Evolutionary conservation across 2,113 vertebrate species (phyloP), one percentile per base, ranked within the genome.

Genomic region (Cricetomys ansorgei): DNA sequence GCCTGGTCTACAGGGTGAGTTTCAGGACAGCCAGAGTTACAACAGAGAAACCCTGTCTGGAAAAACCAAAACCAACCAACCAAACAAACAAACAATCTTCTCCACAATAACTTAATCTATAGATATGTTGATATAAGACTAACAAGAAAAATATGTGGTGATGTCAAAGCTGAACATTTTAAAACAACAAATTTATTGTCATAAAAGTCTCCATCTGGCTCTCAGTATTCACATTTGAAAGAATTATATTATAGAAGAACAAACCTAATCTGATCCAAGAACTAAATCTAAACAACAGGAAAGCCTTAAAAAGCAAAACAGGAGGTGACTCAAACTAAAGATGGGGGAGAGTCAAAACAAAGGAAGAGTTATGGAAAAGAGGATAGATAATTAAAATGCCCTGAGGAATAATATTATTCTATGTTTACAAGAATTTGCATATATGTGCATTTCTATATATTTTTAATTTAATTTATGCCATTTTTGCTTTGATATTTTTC

Each of bases 251-350:
- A 94, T 69, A 90, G 94, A 53, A 40, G 13, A 90, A 62, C 1
- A 94, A 62, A 65, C 48, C n/a, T 64, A 79, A 1, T 88, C 57
- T 88, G 15, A 2, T 89, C 50, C 31, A n/a, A 37, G 34, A 87
- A 93, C 77, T 72, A 92, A 90, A 92, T 72, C 7, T 85, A 73
- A 83, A 40, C 11, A 88, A 92, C 92, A 96, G 37, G 2, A 83
- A 83, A 91, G 12, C 0, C 23, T 64, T 77, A 48, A 81, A 86
- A 86, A 67, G 15, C 34, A 34, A 85, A 85, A 15, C 3, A 31
- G 16, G 5, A 31, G 43, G 13, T 83, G n/a, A 83, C 15, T 17
- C 43, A 59, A 81, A 7, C 37, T 57, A 43, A 83, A 83, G n/a
- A 62, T 29, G 40, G 27, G 15, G 7, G 29, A 83, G n/a, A n/a